Conservation (phyloP, 2,113 vertebrate species). For the Vulpes lagopus region DNA sequence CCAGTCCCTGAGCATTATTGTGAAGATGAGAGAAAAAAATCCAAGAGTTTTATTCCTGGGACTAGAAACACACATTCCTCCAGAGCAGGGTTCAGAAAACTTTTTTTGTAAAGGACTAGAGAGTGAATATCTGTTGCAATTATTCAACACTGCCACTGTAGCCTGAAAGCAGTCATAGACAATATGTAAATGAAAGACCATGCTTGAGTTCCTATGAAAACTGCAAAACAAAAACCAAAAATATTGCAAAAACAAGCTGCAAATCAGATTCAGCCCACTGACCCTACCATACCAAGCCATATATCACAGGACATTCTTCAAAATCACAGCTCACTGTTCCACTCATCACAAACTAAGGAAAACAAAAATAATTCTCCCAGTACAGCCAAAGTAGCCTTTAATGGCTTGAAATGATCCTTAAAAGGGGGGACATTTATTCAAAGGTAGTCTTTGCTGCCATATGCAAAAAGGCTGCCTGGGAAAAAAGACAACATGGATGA, state of each 20-base stretch:
- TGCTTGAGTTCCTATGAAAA: neutral
- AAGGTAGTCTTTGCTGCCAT: neutral
- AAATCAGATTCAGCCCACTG: neutral
- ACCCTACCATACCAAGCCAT: neutral
- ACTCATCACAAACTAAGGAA: neutral
- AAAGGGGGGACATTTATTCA: neutral
- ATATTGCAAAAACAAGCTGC: neutral
- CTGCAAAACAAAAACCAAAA: neutral
- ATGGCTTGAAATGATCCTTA: neutral
- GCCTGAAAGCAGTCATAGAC: neutral
- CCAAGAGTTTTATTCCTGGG: neutral
- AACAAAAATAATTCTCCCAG: neutral
- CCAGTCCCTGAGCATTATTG: neutral
- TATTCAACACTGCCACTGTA: neutral
- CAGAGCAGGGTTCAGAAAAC: neutral
- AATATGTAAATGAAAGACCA: neutral
- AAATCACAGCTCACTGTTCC: neutral
- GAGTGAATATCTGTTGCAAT: neutral
- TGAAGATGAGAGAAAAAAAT: constrained; percentile 24
- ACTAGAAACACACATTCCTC: neutral
- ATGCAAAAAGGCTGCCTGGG: neutral
- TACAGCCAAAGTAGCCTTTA: neutral
- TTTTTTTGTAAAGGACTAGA: neutral
- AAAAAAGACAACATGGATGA: neutral
- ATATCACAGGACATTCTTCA: neutral